These are phyloP conservation scores for Aplochiton taeniatus DNA, from an alignment of 2,797 vertebrate genomes.

Conservation along the genomic window DNA sequence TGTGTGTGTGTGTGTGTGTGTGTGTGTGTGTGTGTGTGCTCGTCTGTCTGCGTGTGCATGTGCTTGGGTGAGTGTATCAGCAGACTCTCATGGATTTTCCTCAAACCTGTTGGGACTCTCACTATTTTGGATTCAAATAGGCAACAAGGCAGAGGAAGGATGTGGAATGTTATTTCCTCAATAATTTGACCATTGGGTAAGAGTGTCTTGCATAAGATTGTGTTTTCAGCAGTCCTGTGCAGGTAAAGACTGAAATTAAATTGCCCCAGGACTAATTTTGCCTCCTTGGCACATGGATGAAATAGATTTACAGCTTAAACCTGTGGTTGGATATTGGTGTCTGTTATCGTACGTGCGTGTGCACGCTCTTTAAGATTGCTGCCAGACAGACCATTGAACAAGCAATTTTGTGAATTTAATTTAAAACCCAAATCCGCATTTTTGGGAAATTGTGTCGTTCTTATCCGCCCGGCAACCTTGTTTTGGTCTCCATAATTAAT, in stretches of 20 bases:
- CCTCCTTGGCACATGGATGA: conserved; percentile 17
- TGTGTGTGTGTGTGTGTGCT: background rate
- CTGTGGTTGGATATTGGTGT: conserved; percentile 1
- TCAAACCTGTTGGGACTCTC: no score
- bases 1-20: no score
- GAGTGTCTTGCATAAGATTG: conserved; percentile 7
- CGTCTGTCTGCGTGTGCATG: background rate
- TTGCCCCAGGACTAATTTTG: conserved; percentile 11
- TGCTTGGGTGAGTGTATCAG: no score
- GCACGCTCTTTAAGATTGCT: conserved; percentile 5
- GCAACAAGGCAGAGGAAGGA: no score
- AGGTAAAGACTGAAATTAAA: conserved; percentile 8
- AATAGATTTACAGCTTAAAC: conserved; percentile 18
- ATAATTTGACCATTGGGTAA: background rate
- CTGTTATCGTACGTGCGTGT: conserved; percentile 13
- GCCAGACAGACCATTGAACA: background rate
- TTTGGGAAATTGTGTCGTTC: no score
- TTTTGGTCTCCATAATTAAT: no score
- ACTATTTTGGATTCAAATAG: no score
- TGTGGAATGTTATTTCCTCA: no score
- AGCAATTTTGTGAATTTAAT: no score
- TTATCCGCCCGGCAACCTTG: no score
- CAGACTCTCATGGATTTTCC: no score
- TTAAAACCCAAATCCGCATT: no score
- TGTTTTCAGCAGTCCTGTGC: conserved; percentile 8